phyloP scores from a whole-genome alignment of 2,113 vertebrate genomes.

The Ctenodactylus gundi region DNA sequence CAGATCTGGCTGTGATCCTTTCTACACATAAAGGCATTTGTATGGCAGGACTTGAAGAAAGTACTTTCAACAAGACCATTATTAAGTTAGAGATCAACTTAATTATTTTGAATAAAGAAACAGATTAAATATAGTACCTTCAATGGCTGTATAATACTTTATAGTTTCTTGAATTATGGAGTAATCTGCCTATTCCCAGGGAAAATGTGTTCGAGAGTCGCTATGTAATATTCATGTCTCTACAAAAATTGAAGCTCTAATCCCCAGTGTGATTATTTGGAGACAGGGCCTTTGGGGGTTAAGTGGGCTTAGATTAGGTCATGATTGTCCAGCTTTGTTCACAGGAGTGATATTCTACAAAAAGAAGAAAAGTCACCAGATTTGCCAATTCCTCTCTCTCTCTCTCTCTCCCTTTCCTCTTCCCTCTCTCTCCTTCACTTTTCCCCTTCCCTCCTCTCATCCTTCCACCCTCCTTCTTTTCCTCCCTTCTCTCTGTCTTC shows the following conservation, averaged over 20 bases:
- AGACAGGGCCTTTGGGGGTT: neutral
- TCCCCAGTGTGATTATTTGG: neutral
- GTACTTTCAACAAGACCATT: neutral
- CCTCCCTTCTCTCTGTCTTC: too few species aligned
- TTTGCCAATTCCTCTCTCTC: too few species aligned
- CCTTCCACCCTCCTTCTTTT: too few species aligned
- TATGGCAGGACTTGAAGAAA: neutral
- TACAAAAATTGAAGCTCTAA: neutral
- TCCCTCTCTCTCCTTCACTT: too few species aligned
- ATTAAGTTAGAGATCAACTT: neutral
- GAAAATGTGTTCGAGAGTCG: neutral
- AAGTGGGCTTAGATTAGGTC: neutral
- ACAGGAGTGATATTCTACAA: neutral
- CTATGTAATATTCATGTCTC: neutral
- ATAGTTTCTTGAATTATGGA: neutral
- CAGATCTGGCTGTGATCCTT: neutral
- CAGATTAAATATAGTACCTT: neutral
- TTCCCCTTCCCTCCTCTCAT: too few species aligned
- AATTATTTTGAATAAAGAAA: neutral
- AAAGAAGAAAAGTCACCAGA: neutral
- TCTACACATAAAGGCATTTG: neutral
- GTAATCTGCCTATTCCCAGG: neutral
- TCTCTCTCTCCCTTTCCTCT: too few species aligned
- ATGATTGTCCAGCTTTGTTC: neutral
- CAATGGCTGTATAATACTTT: neutral